Evolutionary conservation across 2,797 vertebrate genomes (phyloP).

Genomic region (Enteromius viviparus): DNA sequence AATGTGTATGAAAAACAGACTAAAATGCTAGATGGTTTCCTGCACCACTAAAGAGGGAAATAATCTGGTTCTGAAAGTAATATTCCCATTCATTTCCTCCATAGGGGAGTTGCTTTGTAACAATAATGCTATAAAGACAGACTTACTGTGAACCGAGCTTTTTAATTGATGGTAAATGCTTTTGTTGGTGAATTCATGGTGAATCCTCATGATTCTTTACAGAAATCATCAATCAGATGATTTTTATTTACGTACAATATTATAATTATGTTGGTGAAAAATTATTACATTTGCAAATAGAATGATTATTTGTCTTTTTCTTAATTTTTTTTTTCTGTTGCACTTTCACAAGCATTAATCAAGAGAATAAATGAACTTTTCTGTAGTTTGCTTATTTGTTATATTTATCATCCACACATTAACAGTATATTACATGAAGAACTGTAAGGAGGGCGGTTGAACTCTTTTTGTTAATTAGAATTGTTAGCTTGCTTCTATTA

Average conservation of each 20-base stretch:
- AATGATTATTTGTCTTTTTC: neutral
- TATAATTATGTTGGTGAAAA: neutral
- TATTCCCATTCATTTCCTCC: neutral
- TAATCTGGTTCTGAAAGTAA: neutral
- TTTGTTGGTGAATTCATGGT: neutral
- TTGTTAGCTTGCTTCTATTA: neutral
- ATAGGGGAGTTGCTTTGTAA: neutral
- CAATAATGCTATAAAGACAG: neutral
- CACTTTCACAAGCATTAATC: neutral
- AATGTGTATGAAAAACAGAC: too few species aligned
- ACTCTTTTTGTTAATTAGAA: neutral
- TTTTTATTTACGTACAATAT: neutral
- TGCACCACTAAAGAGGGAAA: neutral
- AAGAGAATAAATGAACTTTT: neutral
- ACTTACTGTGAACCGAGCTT: neutral
- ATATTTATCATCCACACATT: neutral
- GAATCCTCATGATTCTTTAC: neutral
- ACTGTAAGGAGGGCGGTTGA: neutral
- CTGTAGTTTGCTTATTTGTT: neutral
- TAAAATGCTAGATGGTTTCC: neutral
- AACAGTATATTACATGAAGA: neutral
- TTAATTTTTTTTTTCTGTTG: neutral
- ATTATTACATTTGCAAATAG: neutral
- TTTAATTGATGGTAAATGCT: neutral
- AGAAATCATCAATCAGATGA: neutral